A percentile compares a stretch with the other conserved stretches of the same genome.
Evolutionary conservation across 1,140 invertebrate genomes (phyloP).

Genomic region (Brachionus asplanchnoidis): DNA sequence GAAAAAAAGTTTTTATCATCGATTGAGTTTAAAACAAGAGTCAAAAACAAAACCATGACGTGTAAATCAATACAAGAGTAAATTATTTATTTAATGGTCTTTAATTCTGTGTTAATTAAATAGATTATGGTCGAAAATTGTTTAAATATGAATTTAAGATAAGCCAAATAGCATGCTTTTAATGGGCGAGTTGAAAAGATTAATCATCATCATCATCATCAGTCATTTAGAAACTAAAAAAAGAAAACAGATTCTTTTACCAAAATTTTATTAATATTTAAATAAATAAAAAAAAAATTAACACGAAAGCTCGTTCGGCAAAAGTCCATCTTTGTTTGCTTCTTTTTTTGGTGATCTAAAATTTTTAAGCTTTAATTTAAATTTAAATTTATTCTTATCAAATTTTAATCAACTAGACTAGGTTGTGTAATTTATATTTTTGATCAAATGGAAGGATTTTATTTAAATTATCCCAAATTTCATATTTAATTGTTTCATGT

Average conservation of each 20-base stretch:
- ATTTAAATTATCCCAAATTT: too few relatives aligned
- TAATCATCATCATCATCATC: background rate
- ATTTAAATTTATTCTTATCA: background rate
- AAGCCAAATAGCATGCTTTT: background rate
- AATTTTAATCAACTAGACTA: background rate
- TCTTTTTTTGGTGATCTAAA: background rate
- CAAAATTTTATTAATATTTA: background rate
- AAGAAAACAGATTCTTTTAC: background rate
- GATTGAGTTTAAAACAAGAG: background rate
- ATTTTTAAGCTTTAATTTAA: background rate
- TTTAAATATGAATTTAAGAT: constrained; percentile 1
- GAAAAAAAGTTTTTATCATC: background rate
- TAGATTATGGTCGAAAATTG: background rate
- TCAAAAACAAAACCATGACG: background rate
- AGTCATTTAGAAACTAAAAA: background rate
- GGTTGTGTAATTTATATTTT: background rate
- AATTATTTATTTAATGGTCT: background rate
- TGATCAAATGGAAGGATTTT: too few relatives aligned
- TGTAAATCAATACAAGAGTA: background rate
- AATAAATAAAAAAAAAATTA: background rate
- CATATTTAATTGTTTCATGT: too few relatives aligned
- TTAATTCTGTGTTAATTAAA: background rate
- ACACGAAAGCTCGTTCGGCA: background rate
- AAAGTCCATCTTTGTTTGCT: background rate
- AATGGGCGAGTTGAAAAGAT: background rate